These are phyloP conservation scores for Chirona hameri DNA, from an alignment of 2,888 invertebrate species.

Conservation along the genomic window DNA sequence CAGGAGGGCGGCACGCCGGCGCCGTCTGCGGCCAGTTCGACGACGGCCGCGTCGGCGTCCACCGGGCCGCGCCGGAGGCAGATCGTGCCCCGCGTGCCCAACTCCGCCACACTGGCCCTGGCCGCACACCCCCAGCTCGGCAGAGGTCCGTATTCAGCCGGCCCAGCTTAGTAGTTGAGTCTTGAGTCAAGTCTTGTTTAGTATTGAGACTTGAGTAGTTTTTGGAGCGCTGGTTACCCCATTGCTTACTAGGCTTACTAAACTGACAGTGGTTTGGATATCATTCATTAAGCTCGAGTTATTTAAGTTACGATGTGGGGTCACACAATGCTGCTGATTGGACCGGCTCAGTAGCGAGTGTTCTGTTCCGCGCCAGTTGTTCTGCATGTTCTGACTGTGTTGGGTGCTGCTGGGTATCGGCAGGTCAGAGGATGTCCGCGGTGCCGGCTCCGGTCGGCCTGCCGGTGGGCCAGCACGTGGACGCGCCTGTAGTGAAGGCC, in stretches of 20 bases:
- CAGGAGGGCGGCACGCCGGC: neutral
- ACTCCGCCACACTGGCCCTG: neutral
- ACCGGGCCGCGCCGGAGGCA: neutral
- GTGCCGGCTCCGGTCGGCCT: neutral
- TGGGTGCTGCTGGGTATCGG: neutral
- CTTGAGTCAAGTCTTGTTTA: too few species aligned
- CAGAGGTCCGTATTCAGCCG: neutral
- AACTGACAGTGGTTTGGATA: too few species aligned
- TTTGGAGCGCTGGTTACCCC: too few species aligned
- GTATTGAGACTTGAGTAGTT: too few species aligned
- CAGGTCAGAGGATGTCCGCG: neutral
- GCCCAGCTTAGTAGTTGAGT: too few species aligned
- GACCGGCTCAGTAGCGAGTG: too few species aligned
- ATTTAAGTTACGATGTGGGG: too few species aligned
- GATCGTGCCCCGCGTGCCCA: neutral
- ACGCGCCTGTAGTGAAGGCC: neutral
- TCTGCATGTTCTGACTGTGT: too few species aligned
- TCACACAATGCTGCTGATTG: too few species aligned
- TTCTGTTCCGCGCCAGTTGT: too few species aligned
- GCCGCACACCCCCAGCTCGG: neutral
- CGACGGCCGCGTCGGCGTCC: neutral
- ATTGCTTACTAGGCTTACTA: too few species aligned
- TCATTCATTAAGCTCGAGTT: too few species aligned
- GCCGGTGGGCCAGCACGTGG: neutral
- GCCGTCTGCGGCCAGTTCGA: neutral